Evolutionary conservation across 2,113 vertebrate genomes (phyloP).

Genomic region (Riparia riparia): DNA sequence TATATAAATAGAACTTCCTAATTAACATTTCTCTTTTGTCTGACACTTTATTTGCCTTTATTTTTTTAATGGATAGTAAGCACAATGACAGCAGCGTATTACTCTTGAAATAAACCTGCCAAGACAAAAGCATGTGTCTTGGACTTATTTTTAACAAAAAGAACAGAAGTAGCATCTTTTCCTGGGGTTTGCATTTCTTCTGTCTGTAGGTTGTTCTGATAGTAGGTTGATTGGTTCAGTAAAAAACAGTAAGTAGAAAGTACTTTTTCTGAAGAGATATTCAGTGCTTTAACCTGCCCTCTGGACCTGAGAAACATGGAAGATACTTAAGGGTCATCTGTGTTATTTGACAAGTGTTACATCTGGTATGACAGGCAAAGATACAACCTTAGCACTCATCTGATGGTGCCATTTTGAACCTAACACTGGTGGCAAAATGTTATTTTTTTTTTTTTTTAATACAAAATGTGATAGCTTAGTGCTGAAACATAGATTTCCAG

Average conservation of each 20-base stretch:
- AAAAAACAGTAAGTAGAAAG: conserved; percentile 85
- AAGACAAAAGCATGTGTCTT: conserved; percentile 36
- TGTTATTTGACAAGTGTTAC: conserved; percentile 87
- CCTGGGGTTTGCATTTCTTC: conserved; percentile 77
- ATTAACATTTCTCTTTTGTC: conserved; percentile 65
- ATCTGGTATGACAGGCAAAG: conserved; percentile 82
- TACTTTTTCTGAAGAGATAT: conserved; percentile 79
- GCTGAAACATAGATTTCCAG: conserved; percentile 76
- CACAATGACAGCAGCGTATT: background rate
- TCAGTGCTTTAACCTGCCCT: conserved; percentile 80
- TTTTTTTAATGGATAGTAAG: background rate
- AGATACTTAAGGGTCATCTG: conserved; percentile 82
- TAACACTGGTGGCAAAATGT: conserved; percentile 80
- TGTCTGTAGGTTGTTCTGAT: conserved; percentile 64
- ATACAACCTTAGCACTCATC: conserved; percentile 87
- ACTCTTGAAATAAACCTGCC: conserved; percentile 51
- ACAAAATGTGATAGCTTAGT: conserved; percentile 81
- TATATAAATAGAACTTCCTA: conserved; percentile 49
- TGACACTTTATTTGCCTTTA: conserved; percentile 37
- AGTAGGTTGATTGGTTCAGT: conserved; percentile 85
- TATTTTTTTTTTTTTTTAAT: conserved; percentile 72
- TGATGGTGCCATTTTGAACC: conserved; percentile 84
- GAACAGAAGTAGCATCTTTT: background rate
- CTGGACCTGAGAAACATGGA: conserved; percentile 80
- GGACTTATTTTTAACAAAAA: conserved; percentile 58